These are phyloP conservation scores for Macrobrachium rosenbergii DNA, from an alignment of 1,140 invertebrate genomes.

Conservation along the genomic window DNA sequence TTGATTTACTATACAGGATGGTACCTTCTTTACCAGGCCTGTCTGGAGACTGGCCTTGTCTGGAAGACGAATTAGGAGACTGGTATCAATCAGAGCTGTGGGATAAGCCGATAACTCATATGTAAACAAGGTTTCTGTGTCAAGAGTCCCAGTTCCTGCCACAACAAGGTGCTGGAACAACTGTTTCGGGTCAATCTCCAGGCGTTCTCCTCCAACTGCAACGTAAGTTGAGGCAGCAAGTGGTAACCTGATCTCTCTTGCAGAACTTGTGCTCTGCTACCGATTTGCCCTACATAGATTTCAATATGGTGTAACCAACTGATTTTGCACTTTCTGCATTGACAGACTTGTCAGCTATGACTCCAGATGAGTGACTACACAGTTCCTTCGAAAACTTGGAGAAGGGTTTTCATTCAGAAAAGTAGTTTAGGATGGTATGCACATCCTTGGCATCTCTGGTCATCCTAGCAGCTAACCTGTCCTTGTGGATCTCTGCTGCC, in stretches of 20 bases:
- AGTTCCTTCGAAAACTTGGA: too few species aligned
- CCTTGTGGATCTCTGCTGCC: background rate
- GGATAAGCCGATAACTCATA: conserved; percentile 4
- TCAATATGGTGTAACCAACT: conserved; percentile 4
- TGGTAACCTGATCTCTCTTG: too few species aligned
- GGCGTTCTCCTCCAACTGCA: conserved; percentile 3
- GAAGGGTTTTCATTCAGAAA: too few species aligned
- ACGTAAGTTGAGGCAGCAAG: too few species aligned
- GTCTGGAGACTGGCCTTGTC: too few species aligned
- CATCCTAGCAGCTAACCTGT: conserved; percentile 13
- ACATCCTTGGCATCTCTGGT: conserved; percentile 28
- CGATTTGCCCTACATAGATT: conserved; percentile 4
- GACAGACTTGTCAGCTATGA: conserved; percentile 2
- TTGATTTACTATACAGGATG: too few species aligned
- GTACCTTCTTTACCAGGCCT: too few species aligned
- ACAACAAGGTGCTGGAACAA: conserved; percentile 1
- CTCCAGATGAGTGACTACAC: conserved; percentile 20
- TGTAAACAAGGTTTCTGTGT: conserved; percentile 5
- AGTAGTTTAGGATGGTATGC: too few species aligned
- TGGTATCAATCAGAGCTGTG: background rate
- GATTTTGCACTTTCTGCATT: conserved; percentile 4
- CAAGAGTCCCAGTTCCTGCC: background rate
- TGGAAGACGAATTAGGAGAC: conserved; percentile 4
- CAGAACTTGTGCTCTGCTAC: conserved; percentile 9
- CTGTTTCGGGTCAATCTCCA: background rate